Conservation (phyloP, 2,113 vertebrate genomes). For the Poecilia latipinna region DNA sequence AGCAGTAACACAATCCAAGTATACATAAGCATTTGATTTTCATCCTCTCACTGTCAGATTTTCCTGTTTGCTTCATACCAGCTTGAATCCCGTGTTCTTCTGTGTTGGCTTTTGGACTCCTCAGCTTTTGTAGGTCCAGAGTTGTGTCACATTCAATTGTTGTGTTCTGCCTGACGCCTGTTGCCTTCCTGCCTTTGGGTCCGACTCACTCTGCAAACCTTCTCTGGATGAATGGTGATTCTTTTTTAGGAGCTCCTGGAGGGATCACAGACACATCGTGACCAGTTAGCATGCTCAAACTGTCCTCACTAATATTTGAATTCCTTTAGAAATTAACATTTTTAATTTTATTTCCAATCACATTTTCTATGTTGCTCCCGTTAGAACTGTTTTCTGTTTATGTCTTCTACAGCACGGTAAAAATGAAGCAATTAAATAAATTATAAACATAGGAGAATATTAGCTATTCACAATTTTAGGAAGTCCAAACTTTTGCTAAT, state of each 20-base stretch:
- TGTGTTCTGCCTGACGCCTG: not conserved
- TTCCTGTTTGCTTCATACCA: too few relatives aligned
- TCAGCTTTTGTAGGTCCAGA: not conserved
- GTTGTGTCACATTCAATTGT: not conserved
- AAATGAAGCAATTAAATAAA: not conserved
- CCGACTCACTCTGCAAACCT: not conserved
- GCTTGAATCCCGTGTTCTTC: not conserved
- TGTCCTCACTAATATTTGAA: not conserved
- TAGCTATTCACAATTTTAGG: not conserved
- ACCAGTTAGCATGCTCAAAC: not conserved
- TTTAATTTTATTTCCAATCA: not conserved
- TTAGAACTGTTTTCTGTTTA: not conserved
- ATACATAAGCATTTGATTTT: not conserved
- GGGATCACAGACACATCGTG: not conserved
- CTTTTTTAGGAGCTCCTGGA: not conserved
- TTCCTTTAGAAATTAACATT: too few relatives aligned
- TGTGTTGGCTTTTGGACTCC: not conserved
- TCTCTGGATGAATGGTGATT: not conserved
- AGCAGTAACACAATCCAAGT: not conserved
- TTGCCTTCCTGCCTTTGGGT: not conserved
- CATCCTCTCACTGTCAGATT: not conserved
- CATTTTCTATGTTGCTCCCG: not conserved
- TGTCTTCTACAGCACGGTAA: too few relatives aligned
- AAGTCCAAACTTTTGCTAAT: not conserved
- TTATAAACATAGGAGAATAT: not conserved